Evolutionary conservation across 2,888 invertebrate genomes (phyloP).

Genomic region (Cantharis nigra): DNA sequence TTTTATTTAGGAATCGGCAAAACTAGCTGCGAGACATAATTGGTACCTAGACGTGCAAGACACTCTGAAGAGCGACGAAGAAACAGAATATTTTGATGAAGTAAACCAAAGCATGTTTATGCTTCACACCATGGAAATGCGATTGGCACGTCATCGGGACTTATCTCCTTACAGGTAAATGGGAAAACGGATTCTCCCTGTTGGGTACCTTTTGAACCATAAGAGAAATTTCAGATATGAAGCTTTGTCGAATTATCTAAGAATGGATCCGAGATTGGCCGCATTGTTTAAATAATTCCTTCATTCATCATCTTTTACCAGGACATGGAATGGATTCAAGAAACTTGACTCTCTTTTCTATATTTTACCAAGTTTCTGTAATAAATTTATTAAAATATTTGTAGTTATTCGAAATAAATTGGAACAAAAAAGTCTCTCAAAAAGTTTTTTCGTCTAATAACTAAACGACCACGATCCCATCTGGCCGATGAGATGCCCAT

Average conservation of each 20-base stretch:
- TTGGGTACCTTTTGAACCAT: background rate
- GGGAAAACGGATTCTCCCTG: too few relatives aligned
- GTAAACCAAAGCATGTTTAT: slow-evolving; percentile 57
- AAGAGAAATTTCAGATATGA: slow-evolving; percentile 39
- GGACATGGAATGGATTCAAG: too few relatives aligned
- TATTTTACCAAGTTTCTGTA: background rate
- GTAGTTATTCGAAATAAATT: background rate
- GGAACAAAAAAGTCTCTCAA: background rate
- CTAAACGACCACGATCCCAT: slow-evolving; percentile 83
- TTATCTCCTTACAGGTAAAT: slow-evolving; percentile 57
- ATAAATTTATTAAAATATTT: background rate
- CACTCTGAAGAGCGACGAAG: slow-evolving; percentile 63
- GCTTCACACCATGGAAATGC: slow-evolving; percentile 65
- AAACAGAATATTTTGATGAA: slow-evolving; percentile 61
- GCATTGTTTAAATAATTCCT: background rate
- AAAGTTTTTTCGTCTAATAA: slow-evolving; percentile 44
- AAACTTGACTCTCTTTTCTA: background rate
- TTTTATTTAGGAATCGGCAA: slow-evolving; percentile 46
- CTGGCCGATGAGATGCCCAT: slow-evolving; percentile 84
- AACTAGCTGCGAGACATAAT: slow-evolving; percentile 61
- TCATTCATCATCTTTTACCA: background rate
- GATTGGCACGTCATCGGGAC: slow-evolving; percentile 64
- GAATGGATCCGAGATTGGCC: slow-evolving; percentile 32
- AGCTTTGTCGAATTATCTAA: slow-evolving; percentile 45
- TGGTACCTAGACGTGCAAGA: slow-evolving; percentile 65